Evolutionary conservation across 2,888 invertebrate species (phyloP), one percentile per base, ranked within the genome.

Genomic region (Erannis defoliaria): DNA sequence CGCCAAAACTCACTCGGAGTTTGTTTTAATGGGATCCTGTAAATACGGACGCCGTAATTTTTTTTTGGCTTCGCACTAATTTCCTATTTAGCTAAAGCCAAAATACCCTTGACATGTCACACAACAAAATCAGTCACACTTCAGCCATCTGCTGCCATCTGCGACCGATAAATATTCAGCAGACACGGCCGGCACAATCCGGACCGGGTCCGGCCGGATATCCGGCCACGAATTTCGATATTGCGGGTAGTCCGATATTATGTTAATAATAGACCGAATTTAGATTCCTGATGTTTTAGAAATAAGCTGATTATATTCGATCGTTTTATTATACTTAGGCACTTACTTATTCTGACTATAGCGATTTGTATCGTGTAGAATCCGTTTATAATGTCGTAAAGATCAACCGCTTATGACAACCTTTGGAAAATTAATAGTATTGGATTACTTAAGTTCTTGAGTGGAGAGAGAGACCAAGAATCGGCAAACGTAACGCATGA

Each of bases 91-190:
- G 31, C 35, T 10, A 46, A 2, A 19, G 1, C 19, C 19, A n/a
- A 49, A n/a, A n/a, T n/a, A 49, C 21, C 21, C 35, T 45, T 48
- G 23, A 48, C 50, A 35, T 19, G 29, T 58, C 45, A 33, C 37
- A 43, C 67, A 70, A 64, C 67, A 65, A 68, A 67, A 71, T 73
- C 60, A 64, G 72, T 78, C 74, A 76, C 71, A 71, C 76, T 77
- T 74, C 72, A 73, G 14, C 56, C 53, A 62, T 46, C 51, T 62
- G 62, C 72, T 72, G 14, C 56, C 53, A 62, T 46, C 51, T 62
- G 62, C 14, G 62, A 35, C 56, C 78, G 76, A 78, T 84, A 84
- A 82, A 84, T 84, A 84, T 84, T 82, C 84, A 84, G 74, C 53
- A 71, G 77, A 73, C 53, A 71, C 53, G 70, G 54, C 69, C 68